Conservation (phyloP, 2,113 vertebrate species). For the Trochalopteron elliotii region DNA sequence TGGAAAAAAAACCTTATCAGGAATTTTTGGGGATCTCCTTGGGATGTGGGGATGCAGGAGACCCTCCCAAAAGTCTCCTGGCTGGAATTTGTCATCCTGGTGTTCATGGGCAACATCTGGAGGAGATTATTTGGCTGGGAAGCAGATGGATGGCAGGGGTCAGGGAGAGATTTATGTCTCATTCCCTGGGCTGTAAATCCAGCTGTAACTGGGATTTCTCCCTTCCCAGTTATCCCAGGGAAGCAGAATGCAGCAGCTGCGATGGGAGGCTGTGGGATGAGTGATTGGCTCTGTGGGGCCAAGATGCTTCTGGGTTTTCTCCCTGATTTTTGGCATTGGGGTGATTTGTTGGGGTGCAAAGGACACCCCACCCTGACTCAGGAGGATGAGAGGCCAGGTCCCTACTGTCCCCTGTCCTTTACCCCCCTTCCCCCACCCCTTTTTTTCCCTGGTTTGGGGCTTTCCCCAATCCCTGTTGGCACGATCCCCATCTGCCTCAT, state of each 20-base stretch:
- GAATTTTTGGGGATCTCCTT: not conserved
- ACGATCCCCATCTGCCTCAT: not conserved
- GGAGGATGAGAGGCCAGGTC: slow-evolving; percentile 49
- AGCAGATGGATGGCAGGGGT: slow-evolving; percentile 4
- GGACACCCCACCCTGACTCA: slow-evolving; percentile 40
- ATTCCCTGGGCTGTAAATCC: slow-evolving; percentile 76
- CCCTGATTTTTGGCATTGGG: not conserved
- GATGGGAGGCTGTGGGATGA: not conserved
- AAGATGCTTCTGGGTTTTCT: not conserved
- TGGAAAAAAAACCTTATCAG: not conserved
- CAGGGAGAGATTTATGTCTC: slow-evolving; percentile 72
- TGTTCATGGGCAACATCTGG: slow-evolving; percentile 67
- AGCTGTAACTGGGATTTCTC: slow-evolving; percentile 76
- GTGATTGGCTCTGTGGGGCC: not conserved
- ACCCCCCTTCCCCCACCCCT: rapidly evolving
- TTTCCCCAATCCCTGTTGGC: rapidly evolving
- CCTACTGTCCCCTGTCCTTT: not conserved
- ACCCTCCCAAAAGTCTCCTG: not conserved
- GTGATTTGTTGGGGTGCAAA: not conserved
- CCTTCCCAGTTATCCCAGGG: slow-evolving; percentile 70
- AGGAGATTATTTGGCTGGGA: slow-evolving; percentile 75
- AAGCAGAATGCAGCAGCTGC: slow-evolving; percentile 36
- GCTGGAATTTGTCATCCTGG: not conserved
- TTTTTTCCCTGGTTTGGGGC: not conserved
- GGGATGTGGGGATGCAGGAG: not conserved